Conservation (phyloP, 2,113 vertebrate genomes). For the Grallaria varia region DNA sequence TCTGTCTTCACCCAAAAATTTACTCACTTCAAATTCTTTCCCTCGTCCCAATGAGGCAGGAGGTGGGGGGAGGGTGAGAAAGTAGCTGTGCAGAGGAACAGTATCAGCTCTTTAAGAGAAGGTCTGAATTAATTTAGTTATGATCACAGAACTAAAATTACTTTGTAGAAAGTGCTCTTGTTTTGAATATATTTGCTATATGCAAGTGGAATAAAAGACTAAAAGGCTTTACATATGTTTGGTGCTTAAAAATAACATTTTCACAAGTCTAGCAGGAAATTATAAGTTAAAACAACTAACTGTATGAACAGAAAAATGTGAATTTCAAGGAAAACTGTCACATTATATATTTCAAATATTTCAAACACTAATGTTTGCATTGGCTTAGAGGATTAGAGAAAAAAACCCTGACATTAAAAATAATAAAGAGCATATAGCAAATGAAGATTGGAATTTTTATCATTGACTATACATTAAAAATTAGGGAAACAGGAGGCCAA, state of each 20-base stretch:
- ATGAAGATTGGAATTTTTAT: neutral
- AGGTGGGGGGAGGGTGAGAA: accelerated
- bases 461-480: neutral
- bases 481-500: neutral
- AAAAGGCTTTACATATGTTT: neutral
- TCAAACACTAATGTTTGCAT: neutral
- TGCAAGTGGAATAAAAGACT: neutral
- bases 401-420: neutral
- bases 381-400: neutral
- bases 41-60: neutral
- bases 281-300: neutral
- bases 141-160: neutral
- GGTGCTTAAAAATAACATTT: neutral
- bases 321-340: neutral
- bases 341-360: neutral
- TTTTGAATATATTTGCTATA: neutral
- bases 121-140: neutral
- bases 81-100: neutral
- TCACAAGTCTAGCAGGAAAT: neutral
- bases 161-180: neutral
- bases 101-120: neutral
- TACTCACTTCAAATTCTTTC: neutral
- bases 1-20: neutral
- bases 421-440: neutral
- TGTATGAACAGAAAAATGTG: neutral